Conservation (phyloP, 1,140 invertebrate genomes). For the Drosophila rhopaloa region DNA sequence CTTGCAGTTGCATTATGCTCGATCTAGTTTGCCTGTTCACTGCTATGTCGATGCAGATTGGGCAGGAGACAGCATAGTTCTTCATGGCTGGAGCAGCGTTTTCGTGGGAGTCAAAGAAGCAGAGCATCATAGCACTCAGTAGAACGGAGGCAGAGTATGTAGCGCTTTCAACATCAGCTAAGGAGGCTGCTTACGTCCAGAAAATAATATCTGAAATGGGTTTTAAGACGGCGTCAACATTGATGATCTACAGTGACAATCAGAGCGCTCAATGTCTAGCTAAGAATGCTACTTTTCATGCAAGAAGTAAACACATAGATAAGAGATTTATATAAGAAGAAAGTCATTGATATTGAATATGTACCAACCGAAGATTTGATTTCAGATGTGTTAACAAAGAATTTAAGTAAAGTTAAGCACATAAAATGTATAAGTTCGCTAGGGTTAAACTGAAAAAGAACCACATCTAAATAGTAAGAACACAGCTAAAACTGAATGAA, state of each 20-base stretch:
- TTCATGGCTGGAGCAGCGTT: constrained; percentile 4
- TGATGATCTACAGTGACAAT: constrained; percentile 9
- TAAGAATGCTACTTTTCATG: background rate
- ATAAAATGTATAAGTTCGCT: too few relatives aligned
- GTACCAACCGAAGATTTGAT: too few relatives aligned
- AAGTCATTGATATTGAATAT: background rate
- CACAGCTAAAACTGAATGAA: too few relatives aligned
- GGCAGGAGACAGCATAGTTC: background rate
- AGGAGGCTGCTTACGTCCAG: too few relatives aligned
- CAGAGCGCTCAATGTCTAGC: constrained; percentile 1
- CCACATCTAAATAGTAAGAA: too few relatives aligned
- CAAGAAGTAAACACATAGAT: too few relatives aligned
- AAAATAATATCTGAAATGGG: constrained; percentile 1
- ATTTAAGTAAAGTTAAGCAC: too few relatives aligned
- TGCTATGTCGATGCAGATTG: constrained; percentile 6
- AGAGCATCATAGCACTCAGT: constrained; percentile 1
- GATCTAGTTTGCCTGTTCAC: background rate
- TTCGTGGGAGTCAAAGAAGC: constrained; percentile 7
- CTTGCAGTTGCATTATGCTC: background rate
- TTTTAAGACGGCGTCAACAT: background rate
- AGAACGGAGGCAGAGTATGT: background rate
- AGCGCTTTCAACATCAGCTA: background rate
- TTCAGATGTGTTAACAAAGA: too few relatives aligned
- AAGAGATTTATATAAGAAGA: too few relatives aligned
- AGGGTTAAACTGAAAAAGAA: too few relatives aligned